Conservation (phyloP, 2,113 vertebrate genomes). For the Clinocottus analis region DNA sequence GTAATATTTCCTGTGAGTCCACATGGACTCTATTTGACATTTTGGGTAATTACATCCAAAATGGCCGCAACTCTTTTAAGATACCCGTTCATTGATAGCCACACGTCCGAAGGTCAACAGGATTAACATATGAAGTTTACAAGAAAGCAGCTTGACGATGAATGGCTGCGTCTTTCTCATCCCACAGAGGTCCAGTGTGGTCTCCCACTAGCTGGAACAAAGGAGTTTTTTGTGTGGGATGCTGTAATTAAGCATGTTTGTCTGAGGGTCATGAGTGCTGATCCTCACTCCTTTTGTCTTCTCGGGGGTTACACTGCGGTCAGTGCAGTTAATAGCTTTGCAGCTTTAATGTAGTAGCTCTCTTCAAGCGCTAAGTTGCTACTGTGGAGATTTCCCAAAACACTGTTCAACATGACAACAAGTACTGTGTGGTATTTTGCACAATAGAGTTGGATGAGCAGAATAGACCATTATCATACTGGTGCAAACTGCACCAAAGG, state of each 20-base stretch:
- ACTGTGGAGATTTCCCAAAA: neutral
- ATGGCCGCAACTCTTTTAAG: neutral
- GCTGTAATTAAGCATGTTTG: conserved; percentile 39
- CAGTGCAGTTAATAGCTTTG: conserved; percentile 39
- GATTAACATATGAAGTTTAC: neutral
- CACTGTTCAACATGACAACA: neutral
- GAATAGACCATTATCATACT: neutral
- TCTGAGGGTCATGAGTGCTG: neutral
- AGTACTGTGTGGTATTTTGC: neutral
- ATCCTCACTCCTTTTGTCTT: conserved; percentile 45
- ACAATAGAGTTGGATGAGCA: neutral
- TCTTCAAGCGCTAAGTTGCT: neutral
- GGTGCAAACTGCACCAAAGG: neutral
- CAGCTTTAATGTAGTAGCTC: conserved; percentile 34
- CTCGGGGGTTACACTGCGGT: conserved; percentile 40
- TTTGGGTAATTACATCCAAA: conserved; percentile 10
- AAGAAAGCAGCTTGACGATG: neutral
- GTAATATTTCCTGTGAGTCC: neutral
- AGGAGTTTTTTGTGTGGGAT: conserved; percentile 23
- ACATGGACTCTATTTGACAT: conserved; percentile 16
- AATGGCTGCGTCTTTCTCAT: neutral
- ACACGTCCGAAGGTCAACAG: conserved; percentile 20
- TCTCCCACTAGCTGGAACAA: conserved; percentile 41
- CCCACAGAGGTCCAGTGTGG: neutral
- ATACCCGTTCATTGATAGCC: neutral